A percentile compares a stretch with the other conserved stretches of the same genome.
phyloP scores from a whole-genome alignment of 2,888 invertebrate genomes.

The Agapetus fuscipes region DNA sequence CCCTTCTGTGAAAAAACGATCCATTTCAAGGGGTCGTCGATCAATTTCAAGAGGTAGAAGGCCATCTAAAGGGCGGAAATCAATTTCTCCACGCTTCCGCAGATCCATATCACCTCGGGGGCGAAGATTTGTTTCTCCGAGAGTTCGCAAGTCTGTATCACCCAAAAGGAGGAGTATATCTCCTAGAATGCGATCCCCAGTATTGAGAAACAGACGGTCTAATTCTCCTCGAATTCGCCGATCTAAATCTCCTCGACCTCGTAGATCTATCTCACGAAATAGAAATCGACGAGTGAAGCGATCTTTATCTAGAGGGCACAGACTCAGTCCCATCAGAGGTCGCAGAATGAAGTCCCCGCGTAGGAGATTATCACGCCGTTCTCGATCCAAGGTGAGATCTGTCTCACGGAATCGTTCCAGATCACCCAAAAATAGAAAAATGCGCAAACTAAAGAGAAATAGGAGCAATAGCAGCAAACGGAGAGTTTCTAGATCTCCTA shows the following conservation, averaged over 20 bases:
- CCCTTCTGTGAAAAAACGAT: slow-evolving; percentile 24
- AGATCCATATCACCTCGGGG: slow-evolving; percentile 23
- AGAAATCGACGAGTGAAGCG: slow-evolving; percentile 20
- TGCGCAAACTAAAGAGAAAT: slow-evolving; percentile 27
- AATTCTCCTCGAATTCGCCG: slow-evolving; percentile 13
- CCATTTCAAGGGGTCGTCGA: slow-evolving; percentile 27
- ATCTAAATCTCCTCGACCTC: slow-evolving; percentile 15
- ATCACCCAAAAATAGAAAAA: slow-evolving; percentile 23
- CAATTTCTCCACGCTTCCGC: slow-evolving; percentile 23
- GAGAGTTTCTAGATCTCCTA: slow-evolving; percentile 31
- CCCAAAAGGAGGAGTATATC: slow-evolving; percentile 23
- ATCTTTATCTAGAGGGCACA: slow-evolving; percentile 23
- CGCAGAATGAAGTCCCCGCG: slow-evolving; percentile 25
- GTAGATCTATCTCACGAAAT: slow-evolving; percentile 15
- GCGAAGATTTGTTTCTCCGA: slow-evolving; percentile 26
- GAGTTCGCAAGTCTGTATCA: slow-evolving; percentile 25
- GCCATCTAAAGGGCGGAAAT: slow-evolving; percentile 26
- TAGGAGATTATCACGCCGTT: slow-evolving; percentile 24
- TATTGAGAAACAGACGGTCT: slow-evolving; percentile 23
- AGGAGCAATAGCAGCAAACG: slow-evolving; percentile 27
- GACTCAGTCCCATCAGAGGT: slow-evolving; percentile 12
- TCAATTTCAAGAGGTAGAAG: slow-evolving; percentile 26
- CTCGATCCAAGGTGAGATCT: slow-evolving; percentile 22
- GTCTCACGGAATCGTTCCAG: slow-evolving; percentile 24
- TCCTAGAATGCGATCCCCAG: slow-evolving; percentile 21